These are phyloP conservation scores for Drosophila lacicola DNA, from an alignment of 2,888 invertebrate species.

Conservation along the genomic window DNA sequence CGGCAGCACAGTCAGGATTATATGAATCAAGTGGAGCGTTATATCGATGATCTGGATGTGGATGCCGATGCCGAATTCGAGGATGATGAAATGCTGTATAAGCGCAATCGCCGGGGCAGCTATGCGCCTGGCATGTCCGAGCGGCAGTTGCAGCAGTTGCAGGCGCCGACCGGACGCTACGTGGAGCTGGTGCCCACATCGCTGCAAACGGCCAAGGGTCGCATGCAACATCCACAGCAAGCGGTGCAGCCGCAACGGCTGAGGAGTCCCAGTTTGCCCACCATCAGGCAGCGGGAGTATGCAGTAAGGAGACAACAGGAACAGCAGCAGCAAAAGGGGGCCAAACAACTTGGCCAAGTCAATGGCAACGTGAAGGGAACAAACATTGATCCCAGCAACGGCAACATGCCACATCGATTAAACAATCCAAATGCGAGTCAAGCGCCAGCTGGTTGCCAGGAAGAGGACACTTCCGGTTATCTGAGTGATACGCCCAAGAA, in stretches of 20 bases:
- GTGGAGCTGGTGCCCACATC: constrained; percentile 74
- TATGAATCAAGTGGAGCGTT: constrained; percentile 70
- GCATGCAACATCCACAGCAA: constrained; percentile 76
- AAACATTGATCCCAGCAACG: constrained; percentile 74
- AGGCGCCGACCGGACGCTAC: constrained; percentile 52
- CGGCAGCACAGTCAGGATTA: constrained; percentile 76
- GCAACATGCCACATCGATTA: constrained; percentile 65
- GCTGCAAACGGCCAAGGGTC: constrained; percentile 81
- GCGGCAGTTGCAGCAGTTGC: constrained; percentile 49
- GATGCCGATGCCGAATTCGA: constrained; percentile 76
- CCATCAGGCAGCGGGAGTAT: constrained; percentile 86
- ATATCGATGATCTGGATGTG: constrained; percentile 68
- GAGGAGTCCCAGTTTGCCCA: constrained; percentile 89
- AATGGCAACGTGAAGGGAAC: constrained; percentile 46
- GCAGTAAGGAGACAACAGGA: constrained; percentile 57
- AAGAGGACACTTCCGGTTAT: constrained; percentile 93
- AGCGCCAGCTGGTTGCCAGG: constrained; percentile 85
- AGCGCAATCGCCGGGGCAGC: constrained; percentile 61
- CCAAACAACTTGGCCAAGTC: constrained; percentile 42
- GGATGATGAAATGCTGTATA: constrained; percentile 65
- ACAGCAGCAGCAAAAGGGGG: constrained; percentile 81
- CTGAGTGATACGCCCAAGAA: constrained; percentile 90
- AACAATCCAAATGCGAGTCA: constrained; percentile 74
- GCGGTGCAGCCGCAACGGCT: constrained; percentile 67
- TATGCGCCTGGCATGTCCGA: constrained; percentile 71